A percentile compares a stretch with the other conserved stretches of the same genome.
Conservation (phyloP, 2,888 invertebrate genomes). For the Chironomus riparius region DNA sequence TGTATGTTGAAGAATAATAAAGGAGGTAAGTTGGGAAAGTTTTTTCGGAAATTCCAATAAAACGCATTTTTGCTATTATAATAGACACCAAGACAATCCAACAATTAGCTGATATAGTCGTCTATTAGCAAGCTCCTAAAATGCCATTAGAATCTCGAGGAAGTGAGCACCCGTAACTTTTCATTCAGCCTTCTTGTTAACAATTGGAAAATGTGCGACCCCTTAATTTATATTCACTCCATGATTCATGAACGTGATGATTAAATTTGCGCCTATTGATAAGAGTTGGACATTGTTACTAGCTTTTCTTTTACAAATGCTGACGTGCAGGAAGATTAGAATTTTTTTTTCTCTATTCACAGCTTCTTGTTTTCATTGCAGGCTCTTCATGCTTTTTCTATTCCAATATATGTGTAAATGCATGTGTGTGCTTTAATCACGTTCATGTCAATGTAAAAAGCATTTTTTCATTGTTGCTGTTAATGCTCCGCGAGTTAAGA, state of each 20-base stretch:
- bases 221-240: background rate
- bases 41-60: too few species aligned
- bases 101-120: too few species aligned
- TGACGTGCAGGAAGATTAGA: slow-evolving; percentile 10
- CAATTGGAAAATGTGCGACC: background rate
- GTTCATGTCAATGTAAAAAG: background rate
- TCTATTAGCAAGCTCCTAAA: too few species aligned
- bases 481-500: background rate
- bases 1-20: too few species aligned
- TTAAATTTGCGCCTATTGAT: slow-evolving; percentile 8
- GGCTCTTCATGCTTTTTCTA: background rate
- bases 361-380: too few species aligned
- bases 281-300: slow-evolving; percentile 7
- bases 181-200: background rate
- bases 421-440: background rate
- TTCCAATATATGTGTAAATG: background rate
- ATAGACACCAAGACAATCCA: too few species aligned
- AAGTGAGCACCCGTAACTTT: background rate
- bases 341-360: background rate
- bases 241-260: background rate
- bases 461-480: background rate
- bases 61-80: background rate
- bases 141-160: background rate
- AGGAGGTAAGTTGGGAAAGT: too few species aligned
- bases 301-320: background rate